Percentiles rank a stretch among this genome's conserved stretches.
Evolutionary conservation across 2,888 invertebrate genomes (phyloP).

Genomic region (Baronia brevicornis): DNA sequence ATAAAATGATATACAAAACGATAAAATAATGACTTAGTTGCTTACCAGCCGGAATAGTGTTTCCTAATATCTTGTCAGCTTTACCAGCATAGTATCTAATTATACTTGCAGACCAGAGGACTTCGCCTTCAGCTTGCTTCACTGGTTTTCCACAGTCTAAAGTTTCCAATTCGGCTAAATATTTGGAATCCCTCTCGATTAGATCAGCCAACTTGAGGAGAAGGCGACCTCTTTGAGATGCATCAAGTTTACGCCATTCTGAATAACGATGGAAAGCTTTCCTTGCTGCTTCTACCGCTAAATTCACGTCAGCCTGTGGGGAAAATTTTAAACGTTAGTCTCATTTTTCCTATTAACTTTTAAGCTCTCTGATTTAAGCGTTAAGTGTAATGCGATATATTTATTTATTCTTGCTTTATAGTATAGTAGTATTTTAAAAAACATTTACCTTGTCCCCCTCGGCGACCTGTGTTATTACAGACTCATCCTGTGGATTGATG

Average conservation of each 20-base stretch:
- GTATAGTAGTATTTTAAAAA: too few species aligned
- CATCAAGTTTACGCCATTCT: slow-evolving; percentile 86
- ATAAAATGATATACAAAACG: too few species aligned
- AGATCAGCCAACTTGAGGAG: slow-evolving; percentile 84
- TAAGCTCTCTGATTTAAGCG: too few species aligned
- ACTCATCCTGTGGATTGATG: slow-evolving; percentile 87
- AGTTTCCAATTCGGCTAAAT: slow-evolving; percentile 90
- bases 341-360: neutral
- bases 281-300: slow-evolving; percentile 86
- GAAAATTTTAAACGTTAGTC: neutral
- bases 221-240: slow-evolving; percentile 84
- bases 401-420: slow-evolving; percentile 2
- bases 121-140: slow-evolving; percentile 78
- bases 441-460: slow-evolving; percentile 90
- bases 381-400: too few species aligned
- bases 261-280: slow-evolving; percentile 83
- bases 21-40: neutral
- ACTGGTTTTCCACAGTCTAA: slow-evolving; percentile 95
- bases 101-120: slow-evolving; percentile 74
- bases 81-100: slow-evolving; percentile 92
- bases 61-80: slow-evolving; percentile 90
- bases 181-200: slow-evolving; percentile 81
- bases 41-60: slow-evolving; percentile 80
- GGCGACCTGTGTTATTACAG: slow-evolving; percentile 83
- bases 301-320: slow-evolving; percentile 83